These are phyloP conservation scores for Lucilia sericata DNA, from an alignment of 1,140 invertebrate species.

Conservation along the genomic window DNA sequence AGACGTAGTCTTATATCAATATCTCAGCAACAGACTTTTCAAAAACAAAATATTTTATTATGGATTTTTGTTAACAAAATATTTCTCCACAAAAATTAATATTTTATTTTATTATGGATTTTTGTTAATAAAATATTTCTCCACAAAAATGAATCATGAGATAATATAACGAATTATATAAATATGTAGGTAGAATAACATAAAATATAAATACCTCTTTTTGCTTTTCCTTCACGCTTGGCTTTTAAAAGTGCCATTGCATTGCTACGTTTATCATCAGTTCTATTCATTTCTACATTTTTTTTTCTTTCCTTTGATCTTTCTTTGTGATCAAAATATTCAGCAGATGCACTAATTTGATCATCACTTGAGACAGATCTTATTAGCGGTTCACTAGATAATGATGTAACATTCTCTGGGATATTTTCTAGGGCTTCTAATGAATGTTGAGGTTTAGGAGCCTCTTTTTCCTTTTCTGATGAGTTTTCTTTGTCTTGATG, in stretches of 20 bases:
- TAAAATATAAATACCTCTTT: conserved; percentile 65
- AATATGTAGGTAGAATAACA: too few relatives aligned
- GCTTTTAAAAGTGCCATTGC: conserved; percentile 93
- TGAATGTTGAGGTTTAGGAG: neutral
- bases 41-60: too few relatives aligned
- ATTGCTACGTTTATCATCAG: conserved; percentile 88
- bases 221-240: conserved; percentile 80
- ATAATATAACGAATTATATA: too few relatives aligned
- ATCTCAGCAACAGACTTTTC: too few relatives aligned
- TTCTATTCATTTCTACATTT: conserved; percentile 87
- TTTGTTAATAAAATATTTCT: too few relatives aligned
- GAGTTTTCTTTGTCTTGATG: neutral
- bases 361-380: conserved; percentile 27
- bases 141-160: too few relatives aligned
- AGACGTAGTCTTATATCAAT: too few relatives aligned
- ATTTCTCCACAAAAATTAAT: too few relatives aligned
- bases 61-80: too few relatives aligned
- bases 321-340: conserved; percentile 67
- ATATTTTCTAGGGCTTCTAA: neutral
- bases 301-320: conserved; percentile 86
- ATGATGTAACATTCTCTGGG: neutral
- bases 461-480: conserved; percentile 25
- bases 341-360: conserved; percentile 44
- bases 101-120: too few relatives aligned
- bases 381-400: conserved; percentile 4